A percentile compares a stretch with the other conserved stretches of the same genome.
Evolutionary conservation across 2,888 invertebrate species (phyloP).

Genomic region (Flabesymbios commensalis): DNA sequence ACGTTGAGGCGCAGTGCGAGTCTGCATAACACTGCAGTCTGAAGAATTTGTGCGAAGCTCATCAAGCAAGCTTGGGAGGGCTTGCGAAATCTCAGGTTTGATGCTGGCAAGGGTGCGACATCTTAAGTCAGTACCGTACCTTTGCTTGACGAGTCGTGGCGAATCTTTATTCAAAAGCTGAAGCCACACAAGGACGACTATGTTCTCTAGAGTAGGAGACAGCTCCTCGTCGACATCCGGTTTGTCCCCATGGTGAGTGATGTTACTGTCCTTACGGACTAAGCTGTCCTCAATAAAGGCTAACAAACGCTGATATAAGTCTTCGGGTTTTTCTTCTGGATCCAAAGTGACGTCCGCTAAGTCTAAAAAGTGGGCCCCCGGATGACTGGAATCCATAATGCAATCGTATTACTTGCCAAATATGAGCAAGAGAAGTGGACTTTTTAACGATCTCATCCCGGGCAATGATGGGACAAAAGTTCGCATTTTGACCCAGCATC

Average conservation of each 20-base stretch:
- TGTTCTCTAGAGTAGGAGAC: slow-evolving; percentile 34
- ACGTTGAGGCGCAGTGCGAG: too few species aligned
- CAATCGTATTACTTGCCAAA: slow-evolving; percentile 30
- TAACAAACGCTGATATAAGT: slow-evolving; percentile 28
- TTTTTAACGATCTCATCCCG: slow-evolving; percentile 13
- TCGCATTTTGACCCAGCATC: slow-evolving; percentile 31
- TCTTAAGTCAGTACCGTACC: slow-evolving; percentile 33
- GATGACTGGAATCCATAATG: slow-evolving; percentile 41
- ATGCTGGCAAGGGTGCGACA: slow-evolving; percentile 34
- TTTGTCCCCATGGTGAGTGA: slow-evolving; percentile 17
- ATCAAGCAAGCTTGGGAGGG: slow-evolving; percentile 28
- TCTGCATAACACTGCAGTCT: too few species aligned
- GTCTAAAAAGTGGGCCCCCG: slow-evolving; percentile 33
- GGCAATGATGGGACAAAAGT: slow-evolving; percentile 22
- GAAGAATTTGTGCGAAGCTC: slow-evolving; percentile 17
- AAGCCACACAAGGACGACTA: slow-evolving; percentile 31
- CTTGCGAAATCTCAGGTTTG: slow-evolving; percentile 35
- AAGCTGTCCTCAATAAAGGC: slow-evolving; percentile 35
- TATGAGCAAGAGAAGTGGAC: slow-evolving; percentile 2
- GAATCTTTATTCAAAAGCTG: slow-evolving; percentile 25
- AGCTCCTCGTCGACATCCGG: slow-evolving; percentile 23
- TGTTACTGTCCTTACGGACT: slow-evolving; percentile 12
- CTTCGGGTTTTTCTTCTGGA: slow-evolving; percentile 31
- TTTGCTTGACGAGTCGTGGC: slow-evolving; percentile 32
- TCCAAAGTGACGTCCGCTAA: slow-evolving; percentile 25